Evolutionary conservation across 1,140 invertebrate species (phyloP), one percentile per base, ranked within the genome.

Genomic region (Lerema accius): DNA sequence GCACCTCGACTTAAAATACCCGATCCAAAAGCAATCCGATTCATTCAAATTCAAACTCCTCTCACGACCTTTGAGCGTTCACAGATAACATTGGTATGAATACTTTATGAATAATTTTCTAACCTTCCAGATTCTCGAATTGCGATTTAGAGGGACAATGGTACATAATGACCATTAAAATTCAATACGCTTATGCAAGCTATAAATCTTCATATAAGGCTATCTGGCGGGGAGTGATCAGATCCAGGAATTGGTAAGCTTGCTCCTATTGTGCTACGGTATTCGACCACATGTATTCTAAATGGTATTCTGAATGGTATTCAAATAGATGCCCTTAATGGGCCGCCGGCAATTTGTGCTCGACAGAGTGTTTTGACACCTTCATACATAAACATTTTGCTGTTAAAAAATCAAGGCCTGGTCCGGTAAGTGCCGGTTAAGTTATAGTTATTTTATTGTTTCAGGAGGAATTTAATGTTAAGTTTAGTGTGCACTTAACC

Each of bases 161-260:
- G 81, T 79, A 80, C 48, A 69, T 83, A 84, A 82, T 81, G 73
- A 78, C 77, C 71, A 82, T 86, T 84, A 84, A 86, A 82, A 86
- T 84, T 84, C 81, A 86, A 84, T 83, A 82, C 73, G 75, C 59
- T 71, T 69, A 63, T 69, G 73, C 70, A 78, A 65, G 80, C 75
- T 80, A 87, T 87, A 87, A 87, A 85, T 87, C 82, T 78, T 84
- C 78, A 77, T 76, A 84, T 76, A 87, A 85, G 84, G 84, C 84
- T 87, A 87, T 87, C 82, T 76, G 45, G 71, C 40, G 40, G 71
- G 78, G 75, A 80, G 80, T 77, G 72, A 87, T 87, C 84, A 74
- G 81, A 87, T 85, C 75, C 82, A 74, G 80, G 65, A 59, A 58
- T 61, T 68, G 59, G 50, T 60, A 66, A 64, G 56, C 49, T 35